A percentile compares a stretch with the other conserved stretches of the same genome.
phyloP scores from a whole-genome alignment of 2,888 invertebrate species.

The Pasiphila rectangulata region DNA sequence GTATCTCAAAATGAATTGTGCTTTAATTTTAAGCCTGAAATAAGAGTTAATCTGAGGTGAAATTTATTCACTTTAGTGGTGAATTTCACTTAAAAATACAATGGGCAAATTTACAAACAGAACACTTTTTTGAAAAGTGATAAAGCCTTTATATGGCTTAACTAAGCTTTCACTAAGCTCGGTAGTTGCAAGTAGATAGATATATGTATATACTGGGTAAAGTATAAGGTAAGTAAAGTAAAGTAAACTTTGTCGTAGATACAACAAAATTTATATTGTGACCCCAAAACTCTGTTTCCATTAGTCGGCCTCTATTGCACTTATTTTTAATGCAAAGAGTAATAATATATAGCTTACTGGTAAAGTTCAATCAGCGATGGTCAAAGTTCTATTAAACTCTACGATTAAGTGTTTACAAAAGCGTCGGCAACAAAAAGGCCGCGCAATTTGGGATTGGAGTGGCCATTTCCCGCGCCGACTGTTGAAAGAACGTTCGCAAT shows the following conservation, averaged over 20 bases:
- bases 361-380: background rate
- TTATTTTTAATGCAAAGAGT: background rate
- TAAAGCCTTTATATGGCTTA: background rate
- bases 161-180: conserved; percentile 10
- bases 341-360: background rate
- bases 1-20: conserved; percentile 46
- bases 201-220: too few relatives aligned
- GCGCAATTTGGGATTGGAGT: conserved; percentile 72
- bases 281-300: conserved; percentile 14
- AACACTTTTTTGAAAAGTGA: background rate
- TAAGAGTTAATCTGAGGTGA: conserved; percentile 37
- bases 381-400: background rate
- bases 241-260: too few relatives aligned
- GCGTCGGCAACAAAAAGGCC: conserved; percentile 60
- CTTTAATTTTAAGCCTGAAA: conserved; percentile 47
- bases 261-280: conserved; percentile 22
- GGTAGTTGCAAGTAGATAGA: too few relatives aligned
- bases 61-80: conserved; percentile 19
- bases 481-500: conserved; percentile 70
- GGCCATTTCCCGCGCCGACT: conserved; percentile 74
- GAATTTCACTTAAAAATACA: conserved; percentile 5
- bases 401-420: conserved; percentile 59
- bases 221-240: too few relatives aligned
- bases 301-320: background rate
- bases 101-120: background rate